phyloP scores from a whole-genome alignment of 2,888 invertebrate species.

The Melanargia galathea region DNA sequence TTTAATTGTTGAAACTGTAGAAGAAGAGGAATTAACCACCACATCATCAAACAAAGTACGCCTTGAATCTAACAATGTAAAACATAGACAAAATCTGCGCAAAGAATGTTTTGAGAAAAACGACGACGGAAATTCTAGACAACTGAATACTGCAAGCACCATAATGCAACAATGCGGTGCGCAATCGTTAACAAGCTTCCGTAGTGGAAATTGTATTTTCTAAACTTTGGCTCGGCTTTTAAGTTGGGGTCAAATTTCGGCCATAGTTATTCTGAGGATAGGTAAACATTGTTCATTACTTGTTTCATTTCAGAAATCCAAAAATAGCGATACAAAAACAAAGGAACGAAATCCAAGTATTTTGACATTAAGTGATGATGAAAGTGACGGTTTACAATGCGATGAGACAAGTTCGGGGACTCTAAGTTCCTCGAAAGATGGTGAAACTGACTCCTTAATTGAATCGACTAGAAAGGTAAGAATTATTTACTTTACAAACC shows the following conservation, averaged over 20 bases:
- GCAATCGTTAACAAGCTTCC: too few species aligned
- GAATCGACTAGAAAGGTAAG: slow-evolving; percentile 51
- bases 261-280: too few species aligned
- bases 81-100: too few species aligned
- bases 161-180: too few species aligned
- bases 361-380: background rate
- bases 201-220: too few species aligned
- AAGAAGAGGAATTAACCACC: background rate
- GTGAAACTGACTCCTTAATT: slow-evolving; percentile 53
- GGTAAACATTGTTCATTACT: background rate
- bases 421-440: slow-evolving; percentile 40
- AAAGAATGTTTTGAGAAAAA: too few species aligned
- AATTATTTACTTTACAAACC: too few species aligned
- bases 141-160: background rate
- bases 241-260: too few species aligned
- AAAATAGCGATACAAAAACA: slow-evolving; percentile 4
- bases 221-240: too few species aligned
- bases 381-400: slow-evolving; percentile 28
- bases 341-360: background rate
- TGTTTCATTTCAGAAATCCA: slow-evolving; percentile 4
- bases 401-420: slow-evolving; percentile 47
- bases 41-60: too few species aligned
- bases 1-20: slow-evolving; percentile 1
- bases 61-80: too few species aligned
- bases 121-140: too few species aligned